Percentiles rank a stretch among this genome's conserved stretches.
Evolutionary conservation across 2,888 invertebrate species (phyloP).

Genomic region (Amphipoea lucens): DNA sequence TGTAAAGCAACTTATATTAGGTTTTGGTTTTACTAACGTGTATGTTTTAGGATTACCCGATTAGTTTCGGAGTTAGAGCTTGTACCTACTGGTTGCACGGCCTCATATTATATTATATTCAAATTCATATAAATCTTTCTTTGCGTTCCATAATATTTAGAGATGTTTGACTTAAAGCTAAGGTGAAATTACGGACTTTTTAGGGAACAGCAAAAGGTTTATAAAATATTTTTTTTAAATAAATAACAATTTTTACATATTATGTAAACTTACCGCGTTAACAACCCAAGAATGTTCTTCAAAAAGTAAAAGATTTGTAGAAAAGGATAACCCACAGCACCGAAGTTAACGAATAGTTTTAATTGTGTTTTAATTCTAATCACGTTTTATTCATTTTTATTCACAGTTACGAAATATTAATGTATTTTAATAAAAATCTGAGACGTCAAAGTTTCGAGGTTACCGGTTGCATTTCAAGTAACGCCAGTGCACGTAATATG

Average conservation of each 20-base stretch:
- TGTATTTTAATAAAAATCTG: conserved; percentile 24
- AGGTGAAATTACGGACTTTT: too few relatives aligned
- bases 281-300: not conserved
- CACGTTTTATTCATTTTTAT: conserved; percentile 27
- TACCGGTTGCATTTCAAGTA: conserved; percentile 43
- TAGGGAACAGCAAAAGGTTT: too few relatives aligned
- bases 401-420: conserved; percentile 6
- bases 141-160: too few relatives aligned
- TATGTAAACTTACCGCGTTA: too few relatives aligned
- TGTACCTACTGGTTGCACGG: too few relatives aligned
- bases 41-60: not conserved
- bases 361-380: not conserved
- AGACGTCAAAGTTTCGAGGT: conserved; percentile 31
- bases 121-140: too few relatives aligned
- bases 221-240: too few relatives aligned
- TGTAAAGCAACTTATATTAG: not conserved
- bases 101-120: too few relatives aligned
- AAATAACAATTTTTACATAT: too few relatives aligned
- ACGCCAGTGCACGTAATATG: conserved; percentile 36
- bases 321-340: not conserved
- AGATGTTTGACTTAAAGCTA: too few relatives aligned
- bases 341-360: not conserved
- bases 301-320: not conserved
- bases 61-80: not conserved
- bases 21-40: not conserved